Conservation (phyloP, 2,797 vertebrate species). For the Premnoplex brunnescens region DNA sequence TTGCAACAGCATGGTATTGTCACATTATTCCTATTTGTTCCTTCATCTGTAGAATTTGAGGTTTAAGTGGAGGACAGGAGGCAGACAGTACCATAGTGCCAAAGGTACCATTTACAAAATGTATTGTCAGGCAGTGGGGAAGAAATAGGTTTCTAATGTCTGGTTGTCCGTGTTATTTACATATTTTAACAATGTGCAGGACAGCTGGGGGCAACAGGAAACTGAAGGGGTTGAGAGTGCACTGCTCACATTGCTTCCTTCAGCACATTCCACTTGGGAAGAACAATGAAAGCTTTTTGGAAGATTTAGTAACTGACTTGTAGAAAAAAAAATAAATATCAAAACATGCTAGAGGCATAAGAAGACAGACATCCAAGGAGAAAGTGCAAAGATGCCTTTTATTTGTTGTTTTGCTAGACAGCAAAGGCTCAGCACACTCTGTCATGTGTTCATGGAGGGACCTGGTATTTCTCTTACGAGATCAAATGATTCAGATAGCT, state of each 20-base stretch:
- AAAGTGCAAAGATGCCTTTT: background rate
- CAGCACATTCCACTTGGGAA: conserved; percentile 23
- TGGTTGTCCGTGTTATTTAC: conserved; percentile 15
- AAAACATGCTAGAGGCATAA: background rate
- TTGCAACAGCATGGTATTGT: background rate
- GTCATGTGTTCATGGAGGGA: background rate
- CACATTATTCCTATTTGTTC: background rate
- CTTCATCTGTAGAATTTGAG: background rate
- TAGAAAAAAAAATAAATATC: conserved; percentile 20
- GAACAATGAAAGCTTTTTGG: conserved; percentile 53
- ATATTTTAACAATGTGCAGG: background rate
- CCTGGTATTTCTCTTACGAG: background rate
- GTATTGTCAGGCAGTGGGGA: conserved; percentile 15
- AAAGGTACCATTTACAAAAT: conserved; percentile 33
- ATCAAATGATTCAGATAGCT: background rate
- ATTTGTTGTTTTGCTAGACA: background rate
- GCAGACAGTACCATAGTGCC: background rate
- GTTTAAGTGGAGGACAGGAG: conserved; percentile 16
- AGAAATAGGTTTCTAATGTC: conserved; percentile 31
- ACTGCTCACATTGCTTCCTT: conserved; percentile 71
- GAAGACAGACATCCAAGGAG: background rate
- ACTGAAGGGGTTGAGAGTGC: conserved; percentile 55
- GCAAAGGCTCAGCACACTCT: background rate
- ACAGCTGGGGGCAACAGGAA: conserved; percentile 60
- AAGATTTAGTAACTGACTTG: conserved; percentile 25